Percentiles rank a stretch among this genome's conserved stretches.
phyloP scores from a whole-genome alignment of 2,888 invertebrate genomes.

The Leistus spinibarbis region DNA sequence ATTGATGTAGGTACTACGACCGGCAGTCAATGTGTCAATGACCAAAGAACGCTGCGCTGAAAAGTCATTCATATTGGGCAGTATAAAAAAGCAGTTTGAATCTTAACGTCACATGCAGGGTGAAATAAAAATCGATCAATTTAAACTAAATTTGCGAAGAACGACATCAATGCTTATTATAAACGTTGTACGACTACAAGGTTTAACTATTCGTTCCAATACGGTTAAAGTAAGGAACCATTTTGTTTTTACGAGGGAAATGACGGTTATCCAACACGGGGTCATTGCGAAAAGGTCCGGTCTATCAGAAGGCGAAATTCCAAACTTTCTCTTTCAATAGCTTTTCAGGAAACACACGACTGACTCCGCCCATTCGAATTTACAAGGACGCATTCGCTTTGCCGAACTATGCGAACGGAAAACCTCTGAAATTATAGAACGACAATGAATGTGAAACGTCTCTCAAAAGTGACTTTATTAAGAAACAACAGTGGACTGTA shows the following conservation, averaged over 20 bases:
- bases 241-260: background rate
- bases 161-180: background rate
- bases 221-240: background rate
- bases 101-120: too few relatives aligned
- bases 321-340: background rate
- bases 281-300: background rate
- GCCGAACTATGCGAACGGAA: background rate
- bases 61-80: background rate
- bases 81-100: too few relatives aligned
- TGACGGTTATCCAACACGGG: background rate
- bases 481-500: background rate
- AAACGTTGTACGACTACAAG: background rate
- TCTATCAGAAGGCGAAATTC: background rate
- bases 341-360: background rate
- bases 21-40: background rate
- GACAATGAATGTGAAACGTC: background rate
- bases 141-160: too few relatives aligned
- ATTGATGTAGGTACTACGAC: background rate
- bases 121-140: too few relatives aligned
- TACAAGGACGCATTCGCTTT: background rate
- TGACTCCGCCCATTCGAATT: background rate
- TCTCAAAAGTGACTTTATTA: background rate
- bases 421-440: background rate
- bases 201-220: background rate
- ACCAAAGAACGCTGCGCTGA: background rate